Percentiles rank a stretch among this genome's conserved stretches.
phyloP scores from a whole-genome alignment of 92 coral and sea anemone genomes.

The Siderastrea radians region DNA sequence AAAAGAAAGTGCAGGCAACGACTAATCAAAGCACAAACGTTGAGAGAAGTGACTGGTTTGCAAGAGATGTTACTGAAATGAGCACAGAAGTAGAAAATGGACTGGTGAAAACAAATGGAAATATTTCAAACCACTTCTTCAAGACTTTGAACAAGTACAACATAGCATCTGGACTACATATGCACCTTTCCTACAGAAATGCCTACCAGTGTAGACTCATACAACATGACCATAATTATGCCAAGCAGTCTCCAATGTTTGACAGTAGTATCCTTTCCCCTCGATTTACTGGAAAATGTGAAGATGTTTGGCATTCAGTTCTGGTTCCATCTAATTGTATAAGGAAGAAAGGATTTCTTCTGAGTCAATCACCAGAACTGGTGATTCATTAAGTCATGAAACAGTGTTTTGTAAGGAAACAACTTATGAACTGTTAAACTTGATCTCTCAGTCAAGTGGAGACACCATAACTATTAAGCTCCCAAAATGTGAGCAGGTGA shows the following conservation, averaged over 20 bases:
- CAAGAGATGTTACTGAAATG: conserved; percentile 32
- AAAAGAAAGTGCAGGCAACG: conserved; percentile 31
- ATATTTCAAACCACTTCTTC: conserved; percentile 39
- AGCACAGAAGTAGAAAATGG: conserved; percentile 30
- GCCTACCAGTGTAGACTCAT: conserved; percentile 17
- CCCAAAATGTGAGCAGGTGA: background rate
- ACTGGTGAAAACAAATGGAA: conserved; percentile 10
- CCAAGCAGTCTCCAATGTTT: too few relatives aligned
- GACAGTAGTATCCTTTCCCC: too few relatives aligned
- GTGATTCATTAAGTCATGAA: too few relatives aligned
- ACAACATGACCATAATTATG: conserved; percentile 4
- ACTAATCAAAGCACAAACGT: conserved; percentile 15
- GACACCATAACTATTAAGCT: too few relatives aligned
- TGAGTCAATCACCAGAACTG: too few relatives aligned
- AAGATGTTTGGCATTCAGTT: too few relatives aligned
- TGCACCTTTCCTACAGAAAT: conserved; percentile 22
- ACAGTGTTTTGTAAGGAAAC: too few relatives aligned
- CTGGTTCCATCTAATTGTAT: too few relatives aligned
- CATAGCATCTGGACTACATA: conserved; percentile 27
- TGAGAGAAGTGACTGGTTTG: conserved; percentile 52
- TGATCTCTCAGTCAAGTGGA: too few relatives aligned
- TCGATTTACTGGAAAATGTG: too few relatives aligned
- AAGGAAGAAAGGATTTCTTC: too few relatives aligned
- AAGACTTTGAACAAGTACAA: conserved; percentile 33
- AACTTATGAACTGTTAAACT: too few relatives aligned